Conservation (phyloP, 1,140 invertebrate genomes). For the Centruroides sculpturatus region DNA sequence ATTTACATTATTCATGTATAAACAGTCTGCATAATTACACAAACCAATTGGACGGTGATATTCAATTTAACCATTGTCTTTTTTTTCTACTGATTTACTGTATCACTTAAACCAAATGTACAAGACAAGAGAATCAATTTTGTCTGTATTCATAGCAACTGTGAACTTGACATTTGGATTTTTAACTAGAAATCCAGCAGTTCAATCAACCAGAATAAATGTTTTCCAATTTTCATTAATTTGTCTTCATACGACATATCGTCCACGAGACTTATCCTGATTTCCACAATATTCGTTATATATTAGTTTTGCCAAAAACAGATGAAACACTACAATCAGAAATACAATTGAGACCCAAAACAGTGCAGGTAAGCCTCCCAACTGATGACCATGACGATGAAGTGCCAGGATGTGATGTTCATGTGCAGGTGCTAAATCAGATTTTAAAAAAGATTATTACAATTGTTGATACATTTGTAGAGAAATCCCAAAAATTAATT, state of each 20-base stretch:
- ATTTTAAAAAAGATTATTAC: background rate
- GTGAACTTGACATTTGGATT: too few species aligned
- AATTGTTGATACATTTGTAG: too few species aligned
- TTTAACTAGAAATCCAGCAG: too few species aligned
- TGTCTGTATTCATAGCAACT: too few species aligned
- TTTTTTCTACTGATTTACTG: background rate
- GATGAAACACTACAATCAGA: slow-evolving; percentile 81
- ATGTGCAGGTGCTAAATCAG: slow-evolving; percentile 62
- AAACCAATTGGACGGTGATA: too few species aligned
- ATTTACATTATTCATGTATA: too few species aligned
- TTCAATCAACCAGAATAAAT: too few species aligned
- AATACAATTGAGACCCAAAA: slow-evolving; percentile 86
- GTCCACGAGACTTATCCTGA: slow-evolving; percentile 9
- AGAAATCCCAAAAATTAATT: too few species aligned
- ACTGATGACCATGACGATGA: slow-evolving; percentile 78
- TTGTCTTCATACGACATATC: slow-evolving; percentile 10
- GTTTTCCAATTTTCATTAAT: too few species aligned
- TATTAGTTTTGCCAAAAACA: slow-evolving; percentile 86
- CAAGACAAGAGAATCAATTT: background rate
- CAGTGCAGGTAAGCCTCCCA: slow-evolving; percentile 74
- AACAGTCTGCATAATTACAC: too few species aligned
- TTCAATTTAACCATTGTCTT: too few species aligned
- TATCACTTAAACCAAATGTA: background rate
- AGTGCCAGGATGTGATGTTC: slow-evolving; percentile 81
- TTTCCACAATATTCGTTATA: slow-evolving; percentile 62